Conservation (phyloP, 2,113 vertebrate genomes). For the Eurypyga helias region DNA sequence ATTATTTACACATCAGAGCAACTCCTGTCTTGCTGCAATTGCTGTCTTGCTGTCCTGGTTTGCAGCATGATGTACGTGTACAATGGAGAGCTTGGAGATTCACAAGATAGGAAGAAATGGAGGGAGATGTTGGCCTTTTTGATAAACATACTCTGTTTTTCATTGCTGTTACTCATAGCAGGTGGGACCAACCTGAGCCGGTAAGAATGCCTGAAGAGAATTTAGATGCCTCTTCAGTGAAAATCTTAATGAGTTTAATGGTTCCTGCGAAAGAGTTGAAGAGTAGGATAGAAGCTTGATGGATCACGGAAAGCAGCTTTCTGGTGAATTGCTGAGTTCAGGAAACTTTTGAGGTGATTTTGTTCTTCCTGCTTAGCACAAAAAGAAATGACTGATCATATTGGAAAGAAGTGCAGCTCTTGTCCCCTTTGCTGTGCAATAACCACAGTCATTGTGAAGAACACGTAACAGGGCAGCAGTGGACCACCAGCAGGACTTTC, state of each 20-base stretch:
- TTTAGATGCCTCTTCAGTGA: not conserved
- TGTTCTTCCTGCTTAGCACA: not conserved
- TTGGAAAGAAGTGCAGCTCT: not conserved
- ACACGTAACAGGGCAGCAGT: not conserved
- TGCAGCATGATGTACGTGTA: not conserved
- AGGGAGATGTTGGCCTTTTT: not conserved
- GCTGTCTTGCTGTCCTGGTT: not conserved
- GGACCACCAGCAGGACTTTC: not conserved
- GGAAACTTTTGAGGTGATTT: not conserved
- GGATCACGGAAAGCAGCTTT: not conserved
- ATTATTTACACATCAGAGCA: slow-evolving; percentile 4
- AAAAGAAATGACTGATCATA: not conserved
- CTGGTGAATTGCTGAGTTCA: not conserved
- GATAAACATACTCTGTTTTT: not conserved
- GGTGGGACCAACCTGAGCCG: not conserved
- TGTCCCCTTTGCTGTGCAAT: not conserved
- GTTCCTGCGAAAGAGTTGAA: not conserved
- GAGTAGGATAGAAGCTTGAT: not conserved
- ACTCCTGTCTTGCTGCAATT: not conserved
- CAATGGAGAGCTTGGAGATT: not conserved
- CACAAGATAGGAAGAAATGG: not conserved
- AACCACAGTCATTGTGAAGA: not conserved
- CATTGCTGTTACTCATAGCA: not conserved
- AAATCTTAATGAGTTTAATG: not conserved
- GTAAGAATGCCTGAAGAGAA: not conserved